phyloP scores from a whole-genome alignment of 2,888 invertebrate genomes.

The Eretmocerus hayati region DNA sequence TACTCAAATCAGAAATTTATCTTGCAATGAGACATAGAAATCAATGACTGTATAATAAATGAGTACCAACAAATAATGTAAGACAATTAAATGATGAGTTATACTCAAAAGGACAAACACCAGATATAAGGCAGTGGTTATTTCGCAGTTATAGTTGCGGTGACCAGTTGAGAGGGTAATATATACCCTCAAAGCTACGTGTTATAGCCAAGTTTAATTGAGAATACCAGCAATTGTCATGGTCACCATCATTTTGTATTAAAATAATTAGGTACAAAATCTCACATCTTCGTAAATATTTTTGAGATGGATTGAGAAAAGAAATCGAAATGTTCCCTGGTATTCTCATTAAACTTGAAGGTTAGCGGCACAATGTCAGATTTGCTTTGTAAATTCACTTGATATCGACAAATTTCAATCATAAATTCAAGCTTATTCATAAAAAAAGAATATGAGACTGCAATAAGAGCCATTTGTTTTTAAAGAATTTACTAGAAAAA shows the following conservation, averaged over 20 bases:
- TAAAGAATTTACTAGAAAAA: neutral
- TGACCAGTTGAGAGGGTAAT: constrained; percentile 47
- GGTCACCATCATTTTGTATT: neutral
- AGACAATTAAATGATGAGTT: constrained; percentile 35
- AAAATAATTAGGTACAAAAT: too few species aligned
- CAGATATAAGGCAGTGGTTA: constrained; percentile 48
- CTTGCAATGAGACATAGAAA: too few species aligned
- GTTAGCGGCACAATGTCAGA: constrained; percentile 46
- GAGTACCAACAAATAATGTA: constrained; percentile 25
- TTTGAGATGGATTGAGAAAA: neutral
- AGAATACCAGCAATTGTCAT: constrained; percentile 25
- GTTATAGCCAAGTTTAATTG: constrained; percentile 44
- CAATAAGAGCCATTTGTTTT: too few species aligned
- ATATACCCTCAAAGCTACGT: constrained; percentile 47
- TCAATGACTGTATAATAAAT: constrained; percentile 19
- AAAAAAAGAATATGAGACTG: too few species aligned
- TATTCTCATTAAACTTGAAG: constrained; percentile 39
- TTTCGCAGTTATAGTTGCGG: constrained; percentile 48
- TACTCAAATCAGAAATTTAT: too few species aligned
- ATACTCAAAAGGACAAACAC: constrained; percentile 46
- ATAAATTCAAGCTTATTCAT: neutral
- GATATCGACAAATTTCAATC: constrained; percentile 1
- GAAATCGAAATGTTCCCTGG: constrained; percentile 16
- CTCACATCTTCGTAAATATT: neutral
- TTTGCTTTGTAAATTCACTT: constrained; percentile 28